A percentile compares a stretch with the other conserved stretches of the same genome.
These are phyloP conservation scores for Anastrepha ludens DNA, from an alignment of 1,140 invertebrate species.

Conservation along the genomic window DNA sequence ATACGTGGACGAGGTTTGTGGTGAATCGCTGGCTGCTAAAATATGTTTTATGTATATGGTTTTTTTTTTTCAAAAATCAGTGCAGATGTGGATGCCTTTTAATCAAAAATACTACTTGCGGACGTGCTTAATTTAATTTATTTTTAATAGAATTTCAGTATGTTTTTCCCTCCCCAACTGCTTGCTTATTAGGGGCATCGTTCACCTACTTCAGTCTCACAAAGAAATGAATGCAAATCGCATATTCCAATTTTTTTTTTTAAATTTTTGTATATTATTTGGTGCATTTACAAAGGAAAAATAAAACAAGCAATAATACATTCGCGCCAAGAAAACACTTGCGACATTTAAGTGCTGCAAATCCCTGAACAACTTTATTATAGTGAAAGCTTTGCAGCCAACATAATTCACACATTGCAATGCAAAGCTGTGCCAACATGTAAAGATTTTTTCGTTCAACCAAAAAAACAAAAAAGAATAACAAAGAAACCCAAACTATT, in stretches of 20 bases:
- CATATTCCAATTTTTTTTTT: not conserved
- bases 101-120: too few relatives aligned
- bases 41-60: too few relatives aligned
- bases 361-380: conserved; percentile 48
- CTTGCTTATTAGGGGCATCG: conserved; percentile 1
- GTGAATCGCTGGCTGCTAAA: too few relatives aligned
- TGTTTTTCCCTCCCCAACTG: not conserved
- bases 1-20: too few relatives aligned
- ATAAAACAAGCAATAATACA: not conserved
- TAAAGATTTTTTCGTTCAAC: not conserved
- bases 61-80: too few relatives aligned
- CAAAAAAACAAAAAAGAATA: not conserved
- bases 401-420: conserved; percentile 47
- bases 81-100: too few relatives aligned
- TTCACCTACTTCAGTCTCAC: not conserved
- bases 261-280: not conserved
- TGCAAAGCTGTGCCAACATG: conserved; percentile 20
- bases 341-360: conserved; percentile 45
- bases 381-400: not conserved
- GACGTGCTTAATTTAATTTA: not conserved
- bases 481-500: conserved; percentile 18
- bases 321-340: not conserved
- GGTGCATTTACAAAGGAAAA: not conserved
- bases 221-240: not conserved
- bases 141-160: not conserved